Percentiles rank a stretch among this genome's conserved stretches.
phyloP scores from a whole-genome alignment of 2,113 vertebrate species.

The Notarius quadriscutis region DNA sequence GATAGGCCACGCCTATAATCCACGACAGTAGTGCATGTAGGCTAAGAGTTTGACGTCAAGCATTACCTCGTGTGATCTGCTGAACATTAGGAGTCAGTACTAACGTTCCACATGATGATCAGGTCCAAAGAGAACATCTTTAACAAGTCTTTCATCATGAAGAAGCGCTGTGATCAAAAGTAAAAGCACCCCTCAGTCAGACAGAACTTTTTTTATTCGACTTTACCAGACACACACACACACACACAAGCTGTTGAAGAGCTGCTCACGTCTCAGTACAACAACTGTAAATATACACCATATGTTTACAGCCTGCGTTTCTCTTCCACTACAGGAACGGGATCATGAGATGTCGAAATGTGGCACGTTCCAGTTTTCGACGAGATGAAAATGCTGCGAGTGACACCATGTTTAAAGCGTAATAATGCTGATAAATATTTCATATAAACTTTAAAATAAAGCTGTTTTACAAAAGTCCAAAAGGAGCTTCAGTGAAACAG shows the following conservation, averaged over 20 bases:
- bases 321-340: not conserved
- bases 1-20: too few relatives aligned
- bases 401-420: not conserved
- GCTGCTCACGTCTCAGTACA: not conserved
- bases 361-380: not conserved
- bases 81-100: not conserved
- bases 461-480: too few relatives aligned
- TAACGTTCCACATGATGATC: too few relatives aligned
- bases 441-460: too few relatives aligned
- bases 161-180: not conserved
- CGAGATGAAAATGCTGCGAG: not conserved
- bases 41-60: too few relatives aligned
- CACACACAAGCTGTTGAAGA: conserved; percentile 10
- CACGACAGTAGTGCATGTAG: too few relatives aligned
- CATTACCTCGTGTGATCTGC: too few relatives aligned
- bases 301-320: not conserved
- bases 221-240: not conserved
- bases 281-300: conserved; percentile 28
- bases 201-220: not conserved
- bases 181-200: not conserved
- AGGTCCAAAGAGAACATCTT: not conserved
- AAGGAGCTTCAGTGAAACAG: too few relatives aligned
- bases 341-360: not conserved
- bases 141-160: not conserved
- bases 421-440: not conserved